phyloP scores from a whole-genome alignment of 2,113 vertebrate species.

The Cynocephalus volans region DNA sequence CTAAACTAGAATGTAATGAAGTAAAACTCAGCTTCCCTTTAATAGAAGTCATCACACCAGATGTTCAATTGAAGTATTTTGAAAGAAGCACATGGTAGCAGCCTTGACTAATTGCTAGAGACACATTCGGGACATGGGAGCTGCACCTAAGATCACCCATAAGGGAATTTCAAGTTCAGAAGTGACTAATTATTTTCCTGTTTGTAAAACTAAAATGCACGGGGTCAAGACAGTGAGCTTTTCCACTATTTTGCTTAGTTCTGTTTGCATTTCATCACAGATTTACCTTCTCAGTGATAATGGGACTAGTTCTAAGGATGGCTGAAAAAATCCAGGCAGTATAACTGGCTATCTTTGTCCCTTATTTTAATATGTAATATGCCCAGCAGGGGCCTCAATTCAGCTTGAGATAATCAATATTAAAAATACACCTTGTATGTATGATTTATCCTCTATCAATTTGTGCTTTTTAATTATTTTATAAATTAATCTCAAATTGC shows the following conservation, averaged over 20 bases:
- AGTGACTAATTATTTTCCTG: constrained; percentile 52
- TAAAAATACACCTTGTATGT: neutral
- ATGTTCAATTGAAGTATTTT: constrained; percentile 66
- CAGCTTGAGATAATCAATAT: neutral
- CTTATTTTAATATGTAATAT: neutral
- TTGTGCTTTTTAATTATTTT: neutral
- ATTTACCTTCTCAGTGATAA: neutral
- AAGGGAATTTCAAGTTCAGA: constrained; percentile 56
- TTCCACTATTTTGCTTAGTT: constrained; percentile 30
- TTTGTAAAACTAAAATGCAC: neutral
- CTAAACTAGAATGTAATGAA: constrained; percentile 49
- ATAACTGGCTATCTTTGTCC: neutral
- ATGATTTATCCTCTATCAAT: neutral
- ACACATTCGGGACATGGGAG: neutral
- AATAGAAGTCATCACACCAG: constrained; percentile 48
- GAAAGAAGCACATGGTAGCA: constrained; percentile 45
- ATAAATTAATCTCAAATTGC: neutral
- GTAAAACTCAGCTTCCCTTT: neutral
- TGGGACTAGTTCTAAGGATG: neutral
- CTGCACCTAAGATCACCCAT: constrained; percentile 16
- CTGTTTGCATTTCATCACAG: constrained; percentile 31
- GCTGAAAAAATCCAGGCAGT: neutral
- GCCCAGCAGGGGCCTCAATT: neutral
- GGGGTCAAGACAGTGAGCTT: neutral
- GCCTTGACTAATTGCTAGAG: constrained; percentile 62